Evolutionary conservation across 2,113 vertebrate species (phyloP), one percentile per base, ranked within the genome.

Genomic region (Acrocephalus kingi): DNA sequence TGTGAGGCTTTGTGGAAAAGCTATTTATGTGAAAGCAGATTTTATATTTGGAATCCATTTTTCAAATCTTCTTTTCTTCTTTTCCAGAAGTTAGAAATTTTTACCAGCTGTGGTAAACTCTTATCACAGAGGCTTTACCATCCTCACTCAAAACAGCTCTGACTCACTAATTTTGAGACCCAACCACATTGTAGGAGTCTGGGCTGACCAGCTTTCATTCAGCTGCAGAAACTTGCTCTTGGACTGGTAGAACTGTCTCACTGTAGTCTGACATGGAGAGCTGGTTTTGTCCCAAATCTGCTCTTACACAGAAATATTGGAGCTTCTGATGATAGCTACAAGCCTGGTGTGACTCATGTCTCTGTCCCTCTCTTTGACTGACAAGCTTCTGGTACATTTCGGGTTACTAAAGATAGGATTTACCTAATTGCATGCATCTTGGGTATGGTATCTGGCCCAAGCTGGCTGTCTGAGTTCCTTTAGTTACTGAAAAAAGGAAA

Each of bases 241-340:
- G 46, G 67, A 48, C 13, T 58, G 23, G 20, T 28, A 55, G 68
- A 68, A 14, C 16, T 51, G 11, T 16, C 30, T 69, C 17, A 25
- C 19, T 69, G 19, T 13, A 27, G n/a, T 16, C 49, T 89, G 39
- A 30, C 30, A 21, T 0, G 33, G 23, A 80, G 21, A 46, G 7
- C 15, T 41, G 16, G 15, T 49, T 58, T 63, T 67, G 19, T 66
- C 51, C 54, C 0, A 0, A 9, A 23, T 24, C 35, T 17, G 8
- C 9, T 51, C 30, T 51, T 56, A 59, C 13, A 10, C 9, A 28
- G 35, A 49, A 72, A 55, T 51, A 20, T 4, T 59, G 37, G 22
- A 67, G 52, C 5, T 74, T 31, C n/a, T 66, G 19, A 23, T 20
- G 28, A 24, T 8, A 73, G 13, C 52, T 67, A 12, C 41, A 62